These are phyloP conservation scores for Mallotus villosus DNA, from an alignment of 2,797 vertebrate species.

Conservation along the genomic window DNA sequence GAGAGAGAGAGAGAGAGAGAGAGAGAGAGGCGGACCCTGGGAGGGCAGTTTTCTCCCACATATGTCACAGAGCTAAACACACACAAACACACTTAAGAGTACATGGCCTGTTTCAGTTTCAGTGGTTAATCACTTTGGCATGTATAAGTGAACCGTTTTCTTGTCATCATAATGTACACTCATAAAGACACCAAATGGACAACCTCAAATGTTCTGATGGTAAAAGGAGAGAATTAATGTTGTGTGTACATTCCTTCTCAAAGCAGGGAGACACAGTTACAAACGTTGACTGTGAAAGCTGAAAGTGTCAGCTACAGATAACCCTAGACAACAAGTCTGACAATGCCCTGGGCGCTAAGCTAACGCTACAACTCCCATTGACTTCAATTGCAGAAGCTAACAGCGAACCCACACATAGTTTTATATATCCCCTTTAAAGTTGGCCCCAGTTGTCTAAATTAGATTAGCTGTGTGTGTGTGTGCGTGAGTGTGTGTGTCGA, in stretches of 20 bases:
- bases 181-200: background rate
- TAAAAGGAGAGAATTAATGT: background rate
- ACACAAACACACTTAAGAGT: background rate
- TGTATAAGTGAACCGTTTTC: too few relatives aligned
- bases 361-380: background rate
- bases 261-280: constrained; percentile 53
- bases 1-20: constrained; percentile 19
- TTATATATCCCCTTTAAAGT: constrained; percentile 32
- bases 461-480: constrained; percentile 53
- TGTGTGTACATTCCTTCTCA: constrained; percentile 28
- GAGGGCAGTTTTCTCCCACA: constrained; percentile 47
- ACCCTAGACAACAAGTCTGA: constrained; percentile 63
- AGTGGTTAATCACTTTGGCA: too few relatives aligned
- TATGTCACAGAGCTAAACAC: constrained; percentile 14
- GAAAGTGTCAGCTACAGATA: constrained; percentile 65
- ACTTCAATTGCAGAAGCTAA: background rate
- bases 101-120: too few relatives aligned
- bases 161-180: background rate
- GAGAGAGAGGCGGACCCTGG: constrained; percentile 45
- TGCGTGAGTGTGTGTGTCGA: background rate
- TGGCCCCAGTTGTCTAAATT: constrained; percentile 57
- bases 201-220: too few relatives aligned
- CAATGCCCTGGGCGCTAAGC: background rate
- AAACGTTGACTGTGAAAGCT: constrained; percentile 68
- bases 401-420: background rate